Conservation (phyloP, 2,797 vertebrate genomes). For the Siniperca scherzeri region DNA sequence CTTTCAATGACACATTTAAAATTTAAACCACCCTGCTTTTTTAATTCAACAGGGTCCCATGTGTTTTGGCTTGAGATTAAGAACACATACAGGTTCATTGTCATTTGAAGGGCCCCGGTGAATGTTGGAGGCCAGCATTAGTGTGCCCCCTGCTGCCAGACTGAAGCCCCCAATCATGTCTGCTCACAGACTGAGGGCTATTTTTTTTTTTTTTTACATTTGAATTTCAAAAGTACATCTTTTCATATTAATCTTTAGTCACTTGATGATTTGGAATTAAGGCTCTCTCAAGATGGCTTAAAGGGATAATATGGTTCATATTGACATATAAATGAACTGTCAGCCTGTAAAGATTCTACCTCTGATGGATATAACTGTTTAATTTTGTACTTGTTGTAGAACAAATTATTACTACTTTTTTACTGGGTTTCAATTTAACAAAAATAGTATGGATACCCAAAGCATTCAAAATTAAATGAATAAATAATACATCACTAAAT, state of each 20-base stretch:
- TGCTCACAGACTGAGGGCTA: neutral
- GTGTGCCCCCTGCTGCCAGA: conserved; percentile 74
- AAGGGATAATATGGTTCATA: too few species aligned
- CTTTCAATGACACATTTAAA: conserved; percentile 77
- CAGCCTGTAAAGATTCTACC: neutral
- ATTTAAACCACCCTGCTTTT: conserved; percentile 69
- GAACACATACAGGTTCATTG: conserved; percentile 49
- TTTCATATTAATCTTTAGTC: neutral
- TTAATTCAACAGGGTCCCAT: conserved; percentile 53
- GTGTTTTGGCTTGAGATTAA: conserved; percentile 52
- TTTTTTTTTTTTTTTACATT: neutral
- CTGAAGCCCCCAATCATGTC: neutral
- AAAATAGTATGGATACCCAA: neutral
- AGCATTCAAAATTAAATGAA: neutral
- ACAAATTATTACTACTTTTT: neutral
- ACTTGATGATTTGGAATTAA: neutral
- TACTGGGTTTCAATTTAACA: neutral
- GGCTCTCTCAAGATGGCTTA: neutral
- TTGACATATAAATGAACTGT: neutral
- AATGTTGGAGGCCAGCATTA: conserved; percentile 48
- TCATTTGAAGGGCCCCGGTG: conserved; percentile 31
- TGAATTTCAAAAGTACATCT: neutral
- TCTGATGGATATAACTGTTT: neutral
- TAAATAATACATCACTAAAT: neutral
- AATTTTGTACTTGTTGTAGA: neutral